A percentile compares a stretch with the other conserved stretches of the same genome.
Evolutionary conservation across 2,888 invertebrate genomes (phyloP).

Genomic region (Ophraella communa): DNA sequence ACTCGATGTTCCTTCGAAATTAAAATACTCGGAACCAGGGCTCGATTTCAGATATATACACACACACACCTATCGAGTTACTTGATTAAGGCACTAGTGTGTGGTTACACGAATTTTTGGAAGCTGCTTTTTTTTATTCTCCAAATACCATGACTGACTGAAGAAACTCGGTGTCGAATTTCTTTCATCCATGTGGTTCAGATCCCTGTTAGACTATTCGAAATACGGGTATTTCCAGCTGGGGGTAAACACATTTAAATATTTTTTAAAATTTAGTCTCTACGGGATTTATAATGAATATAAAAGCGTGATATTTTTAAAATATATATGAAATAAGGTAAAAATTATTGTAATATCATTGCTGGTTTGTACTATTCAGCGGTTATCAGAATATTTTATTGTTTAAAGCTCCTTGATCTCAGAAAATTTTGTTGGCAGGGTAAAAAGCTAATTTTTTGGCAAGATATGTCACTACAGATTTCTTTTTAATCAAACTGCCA

Average conservation of each 20-base stretch:
- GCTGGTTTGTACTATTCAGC: too few relatives aligned
- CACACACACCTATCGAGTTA: conserved; percentile 10
- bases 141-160: conserved; percentile 20
- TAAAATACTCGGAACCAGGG: conserved; percentile 2
- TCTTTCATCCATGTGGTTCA: conserved; percentile 41
- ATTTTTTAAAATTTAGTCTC: not conserved
- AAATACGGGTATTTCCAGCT: not conserved
- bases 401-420: too few relatives aligned
- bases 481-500: too few relatives aligned
- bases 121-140: not conserved
- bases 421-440: too few relatives aligned
- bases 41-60: conserved; percentile 15
- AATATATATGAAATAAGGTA: too few relatives aligned
- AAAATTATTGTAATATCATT: too few relatives aligned
- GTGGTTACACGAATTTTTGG: conserved; percentile 23
- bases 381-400: too few relatives aligned
- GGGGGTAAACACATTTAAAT: not conserved
- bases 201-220: conserved; percentile 32
- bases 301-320: too few relatives aligned
- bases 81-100: conserved; percentile 11
- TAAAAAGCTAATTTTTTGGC: too few relatives aligned
- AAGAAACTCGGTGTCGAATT: conserved; percentile 44
- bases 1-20: not conserved
- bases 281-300: too few relatives aligned
- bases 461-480: too few relatives aligned